phyloP scores from a whole-genome alignment of 2,113 vertebrate genomes.

The Gobio gobio region DNA sequence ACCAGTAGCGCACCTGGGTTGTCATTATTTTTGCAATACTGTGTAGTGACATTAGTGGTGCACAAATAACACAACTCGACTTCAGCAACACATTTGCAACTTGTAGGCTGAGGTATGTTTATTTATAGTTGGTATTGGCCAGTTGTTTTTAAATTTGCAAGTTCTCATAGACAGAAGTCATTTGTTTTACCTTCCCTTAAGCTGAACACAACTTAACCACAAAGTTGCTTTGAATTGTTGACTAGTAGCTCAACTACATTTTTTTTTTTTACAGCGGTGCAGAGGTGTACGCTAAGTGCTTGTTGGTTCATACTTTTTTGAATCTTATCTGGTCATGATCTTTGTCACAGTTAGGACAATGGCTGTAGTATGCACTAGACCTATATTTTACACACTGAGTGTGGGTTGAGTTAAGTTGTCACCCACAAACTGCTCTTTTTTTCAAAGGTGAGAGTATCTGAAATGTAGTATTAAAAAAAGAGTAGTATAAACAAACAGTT shows the following conservation, averaged over 20 bases:
- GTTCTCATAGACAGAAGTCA: background rate
- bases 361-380: background rate
- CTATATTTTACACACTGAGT: too few relatives aligned
- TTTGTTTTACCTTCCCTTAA: background rate
- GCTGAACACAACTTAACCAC: background rate
- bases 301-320: background rate
- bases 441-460: background rate
- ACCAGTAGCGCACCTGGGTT: background rate
- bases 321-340: background rate
- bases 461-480: slow-evolving; percentile 12
- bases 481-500: background rate
- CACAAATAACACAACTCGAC: background rate
- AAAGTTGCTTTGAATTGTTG: background rate
- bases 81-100: background rate
- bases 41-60: background rate
- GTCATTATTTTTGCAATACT: background rate
- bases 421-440: background rate
- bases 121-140: background rate
- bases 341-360: background rate
- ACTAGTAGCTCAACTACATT: background rate
- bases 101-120: background rate
- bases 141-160: background rate
- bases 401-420: background rate
- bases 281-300: background rate
- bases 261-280: background rate